Conservation (phyloP, 92 coral and sea anemone genomes). For the Isaurus tuberculatus region DNA sequence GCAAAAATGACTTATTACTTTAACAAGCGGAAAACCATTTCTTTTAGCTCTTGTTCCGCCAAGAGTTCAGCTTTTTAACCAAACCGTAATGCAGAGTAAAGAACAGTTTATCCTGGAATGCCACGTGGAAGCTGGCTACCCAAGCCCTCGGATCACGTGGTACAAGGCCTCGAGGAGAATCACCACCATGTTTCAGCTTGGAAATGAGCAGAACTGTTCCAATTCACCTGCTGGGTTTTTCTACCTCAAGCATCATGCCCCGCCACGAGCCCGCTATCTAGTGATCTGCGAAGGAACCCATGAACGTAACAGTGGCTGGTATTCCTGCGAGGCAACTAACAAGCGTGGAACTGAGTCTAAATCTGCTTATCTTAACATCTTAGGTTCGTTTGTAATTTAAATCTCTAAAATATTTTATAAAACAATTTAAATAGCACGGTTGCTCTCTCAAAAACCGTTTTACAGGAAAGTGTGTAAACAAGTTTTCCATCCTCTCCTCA, state of each 20-base stretch:
- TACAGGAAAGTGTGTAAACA: no score
- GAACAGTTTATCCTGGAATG: conserved; percentile 62
- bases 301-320: conserved; percentile 70
- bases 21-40: neutral
- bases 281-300: conserved; percentile 79
- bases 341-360: conserved; percentile 25
- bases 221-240: conserved; percentile 62
- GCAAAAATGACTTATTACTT: neutral
- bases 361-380: conserved; percentile 69
- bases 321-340: conserved; percentile 75
- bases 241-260: conserved; percentile 50
- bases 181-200: conserved; percentile 14
- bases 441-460: no score
- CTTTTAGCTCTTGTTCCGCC: conserved; percentile 51
- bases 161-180: conserved; percentile 43
- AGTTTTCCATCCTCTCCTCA: no score
- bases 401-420: no score
- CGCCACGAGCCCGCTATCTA: conserved; percentile 55
- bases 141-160: conserved; percentile 85
- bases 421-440: no score
- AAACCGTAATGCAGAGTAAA: conserved; percentile 58
- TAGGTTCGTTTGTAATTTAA: conserved; percentile 67
- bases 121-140: conserved; percentile 70
- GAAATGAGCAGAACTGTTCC: conserved; percentile 15
- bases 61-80: conserved; percentile 63